Base-by-base conservation (phyloP, 2,888 invertebrate species). In the Argyresthia albistria region DNA sequence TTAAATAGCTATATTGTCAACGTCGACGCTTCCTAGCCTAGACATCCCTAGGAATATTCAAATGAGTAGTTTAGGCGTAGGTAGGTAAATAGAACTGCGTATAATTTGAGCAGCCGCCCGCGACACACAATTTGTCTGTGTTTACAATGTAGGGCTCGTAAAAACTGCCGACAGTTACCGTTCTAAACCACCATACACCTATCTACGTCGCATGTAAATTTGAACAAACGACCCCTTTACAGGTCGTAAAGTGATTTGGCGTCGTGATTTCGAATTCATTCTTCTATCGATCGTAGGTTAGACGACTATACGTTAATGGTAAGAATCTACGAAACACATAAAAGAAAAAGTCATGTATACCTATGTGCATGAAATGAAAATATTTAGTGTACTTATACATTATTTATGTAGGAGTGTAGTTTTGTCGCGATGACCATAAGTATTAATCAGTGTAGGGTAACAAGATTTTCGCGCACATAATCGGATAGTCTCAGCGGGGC, bases 401-500 rank as follows among this genome's bases (percentile, higher is more conserved):
- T 25, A 6, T 25, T 25, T 4, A 25, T 25, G 2, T 25, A 25
- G 25, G 3, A 25, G 25, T 25, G 25, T 25, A 25, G 25, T 25
- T 25, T 25, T 25, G 25, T 25, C 6, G 25, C 66, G 67, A 73
- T 69, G 67, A 70, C 74, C 72, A 73, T 76, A 73, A 55, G 72
- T 80, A 81, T 82, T 84, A 82, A 86, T 86, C 83, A 83, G 81
- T 69, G 73, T 76, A 79, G 79, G 79, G 83, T 84, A 86, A 84
- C 84, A 73, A 80, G 80, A 77, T 84, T 84, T 37, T 73, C 63
- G 66, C 66, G 67, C 68, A 68, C 71, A 74, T 82, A 81, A 82
- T 77, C 78, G 81, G 80, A 79, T 73, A 67, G 77, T 75, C 82
- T 69, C 83, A 72, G 80, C 80, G 76, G 83, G 83, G 75, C 57